Base-by-base conservation (phyloP, 2,797 vertebrate genomes). In the Hydrolagus colliei region DNA sequence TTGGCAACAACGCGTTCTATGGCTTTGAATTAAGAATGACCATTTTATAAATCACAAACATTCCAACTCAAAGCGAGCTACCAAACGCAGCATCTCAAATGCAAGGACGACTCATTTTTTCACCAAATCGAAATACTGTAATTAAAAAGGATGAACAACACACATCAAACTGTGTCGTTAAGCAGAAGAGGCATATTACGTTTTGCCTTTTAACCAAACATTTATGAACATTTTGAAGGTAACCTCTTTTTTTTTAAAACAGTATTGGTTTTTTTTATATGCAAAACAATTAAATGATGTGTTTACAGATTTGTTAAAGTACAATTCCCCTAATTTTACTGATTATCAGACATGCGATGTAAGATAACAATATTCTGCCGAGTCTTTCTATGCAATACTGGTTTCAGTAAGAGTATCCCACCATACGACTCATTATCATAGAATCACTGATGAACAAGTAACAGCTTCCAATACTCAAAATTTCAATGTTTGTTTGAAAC, bases 81-180 rank as follows among this genome's bases (percentile, higher is more conserved):
- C 79, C n/a, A 32, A 71, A 63, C 41, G 67, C 68, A 16, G 68
- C 65, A 27, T 27, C 27, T 27, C 79, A 82, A 52, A 52, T 2
- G 41, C 65, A 68, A 14, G 35, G 20, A 41, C 79, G 18, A 71
- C 67, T 84, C 71, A 71, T 71, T 84, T 84, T 67, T 67, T 65
- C 68, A 41, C 68, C 67, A 84, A 67, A 84, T 35, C 67, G 68
- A 84, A 68, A 84, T 67, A 84, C 16, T 27, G 14, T 41, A 68
- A 41, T 71, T 20, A 67, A 82, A 82, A 68, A 67, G 65, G 27
- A 35, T 84, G 27, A 27, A 68, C 68, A 32, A 68, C 71, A 68
- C 20, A 14, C 65, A 84, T 35, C 67, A 65, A 82, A 35, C 18
- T 82, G 41, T 82, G 27, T 35, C 79, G 67, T 12, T 18, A 82